Percentiles rank a stretch among this genome's conserved stretches.
Evolutionary conservation across 2,113 vertebrate genomes (phyloP).

Genomic region (Montifringilla adamsi): DNA sequence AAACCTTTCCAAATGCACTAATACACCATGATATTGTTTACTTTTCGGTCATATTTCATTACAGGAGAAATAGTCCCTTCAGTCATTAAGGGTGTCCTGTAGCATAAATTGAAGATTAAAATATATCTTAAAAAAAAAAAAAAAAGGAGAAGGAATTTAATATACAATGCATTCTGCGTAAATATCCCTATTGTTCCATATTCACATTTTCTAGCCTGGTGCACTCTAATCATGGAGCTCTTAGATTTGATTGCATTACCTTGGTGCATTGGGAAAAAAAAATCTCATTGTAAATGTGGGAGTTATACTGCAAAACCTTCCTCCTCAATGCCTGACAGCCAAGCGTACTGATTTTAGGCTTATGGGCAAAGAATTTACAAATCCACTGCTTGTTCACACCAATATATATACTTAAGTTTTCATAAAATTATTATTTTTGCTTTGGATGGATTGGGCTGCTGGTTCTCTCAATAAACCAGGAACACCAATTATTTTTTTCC

Average conservation of each 20-base stretch:
- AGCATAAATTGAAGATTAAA: not conserved
- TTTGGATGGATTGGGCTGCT: not conserved
- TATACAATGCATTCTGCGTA: not conserved
- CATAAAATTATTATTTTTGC: not conserved
- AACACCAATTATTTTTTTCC: not conserved
- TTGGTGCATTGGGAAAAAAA: not conserved
- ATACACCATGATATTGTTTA: not conserved
- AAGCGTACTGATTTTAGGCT: constrained; percentile 13
- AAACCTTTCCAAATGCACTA: not conserved
- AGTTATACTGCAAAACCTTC: not conserved
- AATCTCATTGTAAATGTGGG: not conserved
- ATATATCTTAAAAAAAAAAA: not conserved
- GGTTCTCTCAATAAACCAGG: not conserved
- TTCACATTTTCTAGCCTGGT: not conserved
- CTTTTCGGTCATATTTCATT: not conserved
- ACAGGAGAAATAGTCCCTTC: not conserved
- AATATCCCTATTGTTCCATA: not conserved
- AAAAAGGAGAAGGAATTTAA: not conserved
- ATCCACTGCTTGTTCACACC: not conserved
- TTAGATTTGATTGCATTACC: constrained; percentile 28
- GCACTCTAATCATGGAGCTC: constrained; percentile 1
- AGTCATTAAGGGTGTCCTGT: not conserved
- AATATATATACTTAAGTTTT: not conserved
- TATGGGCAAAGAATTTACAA: not conserved
- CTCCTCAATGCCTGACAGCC: not conserved